Percentiles rank a stretch among this genome's conserved stretches.
phyloP scores from a whole-genome alignment of 2,797 vertebrate species.

The Microcaecilia unicolor region DNA sequence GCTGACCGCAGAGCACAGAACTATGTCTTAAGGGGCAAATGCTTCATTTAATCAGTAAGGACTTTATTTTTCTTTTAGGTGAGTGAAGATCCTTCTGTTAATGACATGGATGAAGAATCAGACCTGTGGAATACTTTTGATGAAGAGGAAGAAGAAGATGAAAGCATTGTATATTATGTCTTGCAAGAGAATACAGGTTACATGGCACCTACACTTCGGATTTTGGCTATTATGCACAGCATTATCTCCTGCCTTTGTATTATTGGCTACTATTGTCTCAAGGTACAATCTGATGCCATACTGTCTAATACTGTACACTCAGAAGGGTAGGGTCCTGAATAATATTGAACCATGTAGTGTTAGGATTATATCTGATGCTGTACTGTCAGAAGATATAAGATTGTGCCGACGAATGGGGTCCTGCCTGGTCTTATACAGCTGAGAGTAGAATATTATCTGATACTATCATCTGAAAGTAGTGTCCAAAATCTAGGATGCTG shows the following conservation, averaged over 20 bases:
- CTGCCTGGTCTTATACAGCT: no score
- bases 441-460: no score
- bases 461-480: no score
- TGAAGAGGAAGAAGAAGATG: constrained; percentile 79
- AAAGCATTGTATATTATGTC: constrained; percentile 85
- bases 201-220: constrained; percentile 88
- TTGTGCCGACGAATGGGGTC: no score
- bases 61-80: constrained; percentile 75
- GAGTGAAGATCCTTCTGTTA: constrained; percentile 81
- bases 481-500: no score
- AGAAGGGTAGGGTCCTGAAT: no score
- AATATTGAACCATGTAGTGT: no score
- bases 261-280: constrained; percentile 92
- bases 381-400: no score
- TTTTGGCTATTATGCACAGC: constrained; percentile 84
- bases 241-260: constrained; percentile 94
- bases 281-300: constrained; percentile 52
- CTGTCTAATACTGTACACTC: no score
- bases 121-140: constrained; percentile 76
- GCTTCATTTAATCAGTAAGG: no score
- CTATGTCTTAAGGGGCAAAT: no score
- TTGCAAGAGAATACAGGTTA: constrained; percentile 95
- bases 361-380: background rate
- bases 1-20: no score
- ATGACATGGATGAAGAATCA: constrained; percentile 58